phyloP scores from a whole-genome alignment of 2,113 vertebrate genomes.

The Elephantulus edwardii region DNA sequence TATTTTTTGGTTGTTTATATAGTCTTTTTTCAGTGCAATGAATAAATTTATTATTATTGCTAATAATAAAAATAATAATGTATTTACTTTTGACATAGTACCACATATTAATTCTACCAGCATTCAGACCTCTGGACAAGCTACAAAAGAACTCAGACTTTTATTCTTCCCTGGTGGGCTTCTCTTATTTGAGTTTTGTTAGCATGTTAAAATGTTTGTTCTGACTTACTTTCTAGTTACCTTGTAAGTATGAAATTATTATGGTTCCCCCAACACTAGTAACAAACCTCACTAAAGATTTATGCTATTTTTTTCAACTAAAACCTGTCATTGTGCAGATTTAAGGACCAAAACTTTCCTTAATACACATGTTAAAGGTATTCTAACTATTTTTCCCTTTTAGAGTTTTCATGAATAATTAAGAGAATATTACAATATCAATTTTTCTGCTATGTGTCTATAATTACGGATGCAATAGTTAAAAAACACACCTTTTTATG shows the following conservation, averaged over 20 bases:
- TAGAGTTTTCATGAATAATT: background rate
- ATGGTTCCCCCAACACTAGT: slow-evolving; percentile 28
- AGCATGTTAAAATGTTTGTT: slow-evolving; percentile 51
- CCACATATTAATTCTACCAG: slow-evolving; percentile 16
- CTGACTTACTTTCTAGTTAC: slow-evolving; percentile 51
- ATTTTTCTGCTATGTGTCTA: background rate
- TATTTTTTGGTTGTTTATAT: slow-evolving; percentile 51
- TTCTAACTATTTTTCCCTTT: background rate
- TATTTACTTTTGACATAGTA: slow-evolving; percentile 41
- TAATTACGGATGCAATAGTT: slow-evolving; percentile 1
- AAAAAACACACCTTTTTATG: too few species aligned
- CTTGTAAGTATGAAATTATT: slow-evolving; percentile 35
- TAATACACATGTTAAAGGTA: background rate
- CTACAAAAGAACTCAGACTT: slow-evolving; percentile 48
- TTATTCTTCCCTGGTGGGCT: slow-evolving; percentile 52
- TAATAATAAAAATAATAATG: slow-evolving; percentile 59
- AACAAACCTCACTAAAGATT: slow-evolving; percentile 34
- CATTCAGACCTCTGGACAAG: slow-evolving; percentile 37
- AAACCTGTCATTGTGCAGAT: background rate
- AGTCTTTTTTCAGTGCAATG: slow-evolving; percentile 40
- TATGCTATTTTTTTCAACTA: slow-evolving; percentile 9
- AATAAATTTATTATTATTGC: slow-evolving; percentile 50
- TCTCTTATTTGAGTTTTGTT: slow-evolving; percentile 8
- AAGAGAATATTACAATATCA: background rate
- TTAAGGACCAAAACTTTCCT: background rate